These are phyloP conservation scores for Brachyopa scutellaris DNA, from an alignment of 2,888 invertebrate species.

Conservation along the genomic window DNA sequence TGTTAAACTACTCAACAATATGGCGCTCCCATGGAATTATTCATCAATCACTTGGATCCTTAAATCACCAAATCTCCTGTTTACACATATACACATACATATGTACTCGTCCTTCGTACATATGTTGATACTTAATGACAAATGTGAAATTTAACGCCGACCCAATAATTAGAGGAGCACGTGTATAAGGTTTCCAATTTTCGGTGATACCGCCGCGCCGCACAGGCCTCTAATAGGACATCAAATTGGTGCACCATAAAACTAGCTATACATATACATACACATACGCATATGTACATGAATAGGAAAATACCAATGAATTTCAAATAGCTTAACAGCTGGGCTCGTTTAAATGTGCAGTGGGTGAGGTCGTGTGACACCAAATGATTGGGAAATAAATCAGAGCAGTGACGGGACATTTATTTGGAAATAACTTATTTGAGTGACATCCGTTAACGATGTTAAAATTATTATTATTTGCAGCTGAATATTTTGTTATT, in stretches of 20 bases:
- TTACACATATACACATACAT: too few relatives aligned
- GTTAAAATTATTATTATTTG: constrained; percentile 33
- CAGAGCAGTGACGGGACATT: constrained; percentile 25
- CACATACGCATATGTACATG: too few relatives aligned
- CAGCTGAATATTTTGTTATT: constrained; percentile 15
- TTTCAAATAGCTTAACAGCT: constrained; percentile 17
- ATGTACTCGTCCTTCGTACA: too few relatives aligned
- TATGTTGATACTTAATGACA: constrained; percentile 49
- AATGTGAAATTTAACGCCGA: constrained; percentile 66
- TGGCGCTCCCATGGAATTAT: constrained; percentile 11
- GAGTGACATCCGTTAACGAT: constrained; percentile 20
- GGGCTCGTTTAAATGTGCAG: constrained; percentile 43
- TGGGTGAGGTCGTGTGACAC: constrained; percentile 25
- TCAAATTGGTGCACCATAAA: constrained; percentile 28
- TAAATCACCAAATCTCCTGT: constrained; percentile 42
- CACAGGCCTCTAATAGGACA: constrained; percentile 20
- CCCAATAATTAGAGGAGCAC: constrained; percentile 62
- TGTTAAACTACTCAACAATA: background rate
- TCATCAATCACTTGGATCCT: constrained; percentile 52
- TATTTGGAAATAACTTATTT: constrained; percentile 13
- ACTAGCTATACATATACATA: constrained; percentile 16
- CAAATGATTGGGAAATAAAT: constrained; percentile 49
- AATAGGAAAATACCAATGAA: background rate
- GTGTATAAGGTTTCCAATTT: constrained; percentile 39
- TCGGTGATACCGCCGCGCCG: background rate